Evolutionary conservation across 2,797 vertebrate genomes (phyloP).

Genomic region (Aeoliscus strigatus): DNA sequence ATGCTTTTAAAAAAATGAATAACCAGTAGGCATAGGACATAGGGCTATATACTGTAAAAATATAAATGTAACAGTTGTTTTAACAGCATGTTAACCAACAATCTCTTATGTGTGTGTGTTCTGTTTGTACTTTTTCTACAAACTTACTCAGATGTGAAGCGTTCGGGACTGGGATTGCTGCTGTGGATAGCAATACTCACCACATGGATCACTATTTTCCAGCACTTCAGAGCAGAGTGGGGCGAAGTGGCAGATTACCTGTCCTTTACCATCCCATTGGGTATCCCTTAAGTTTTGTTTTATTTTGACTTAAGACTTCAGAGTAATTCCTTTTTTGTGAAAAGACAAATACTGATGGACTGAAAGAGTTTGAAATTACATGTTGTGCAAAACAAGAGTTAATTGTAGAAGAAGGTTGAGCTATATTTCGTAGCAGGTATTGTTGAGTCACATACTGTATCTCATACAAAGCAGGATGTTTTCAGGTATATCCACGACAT

Average conservation of each 20-base stretch:
- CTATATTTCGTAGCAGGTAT: constrained; percentile 13
- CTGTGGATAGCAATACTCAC: constrained; percentile 86
- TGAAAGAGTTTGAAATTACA: neutral
- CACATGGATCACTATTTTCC: constrained; percentile 89
- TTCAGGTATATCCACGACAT: constrained; percentile 6
- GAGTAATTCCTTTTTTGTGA: constrained; percentile 5
- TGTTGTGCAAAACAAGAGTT: constrained; percentile 9
- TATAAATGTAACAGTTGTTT: neutral
- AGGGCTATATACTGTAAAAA: no score
- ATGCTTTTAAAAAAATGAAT: no score
- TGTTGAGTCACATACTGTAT: constrained; percentile 7
- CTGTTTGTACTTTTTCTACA: no score
- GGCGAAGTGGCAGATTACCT: constrained; percentile 87
- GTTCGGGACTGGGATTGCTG: constrained; percentile 82
- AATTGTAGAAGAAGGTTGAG: constrained; percentile 5
- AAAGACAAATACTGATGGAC: constrained; percentile 9
- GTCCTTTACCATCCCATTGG: constrained; percentile 90
- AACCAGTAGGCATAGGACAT: neutral
- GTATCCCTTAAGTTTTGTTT: constrained; percentile 74
- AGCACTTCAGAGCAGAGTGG: constrained; percentile 85
- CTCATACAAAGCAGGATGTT: constrained; percentile 2
- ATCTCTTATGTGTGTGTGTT: neutral
- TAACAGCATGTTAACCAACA: neutral
- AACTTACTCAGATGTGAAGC: constrained; percentile 80
- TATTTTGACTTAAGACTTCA: constrained; percentile 13